Evolutionary conservation across 2,888 invertebrate species (phyloP), one percentile per base, ranked within the genome.

Genomic region (Dichetophora obliterata): DNA sequence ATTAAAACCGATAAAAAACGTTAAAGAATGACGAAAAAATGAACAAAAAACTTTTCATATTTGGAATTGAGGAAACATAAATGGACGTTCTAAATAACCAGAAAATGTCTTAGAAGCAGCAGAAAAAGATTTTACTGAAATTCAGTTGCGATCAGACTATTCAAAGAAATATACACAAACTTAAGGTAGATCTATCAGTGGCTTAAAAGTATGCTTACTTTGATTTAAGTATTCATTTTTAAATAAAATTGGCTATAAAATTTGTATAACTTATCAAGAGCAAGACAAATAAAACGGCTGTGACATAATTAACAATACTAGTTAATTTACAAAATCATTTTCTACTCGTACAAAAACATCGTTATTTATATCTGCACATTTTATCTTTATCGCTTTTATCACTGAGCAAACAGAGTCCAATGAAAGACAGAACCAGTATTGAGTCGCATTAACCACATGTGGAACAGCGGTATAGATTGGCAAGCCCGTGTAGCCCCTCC

Each of bases 261-360:
- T 59, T 27, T 24, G 14, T 14, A 27, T 59, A 66, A 37, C 37
- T 48, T 66, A 66, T 66, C 66, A 37, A 66, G 9, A 19, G 37
- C 43, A 22, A 19, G 34, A 43, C 16, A 34, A 37, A 37, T 6
- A 66, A 34, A 37, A 37, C 8, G n/a, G 31, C 9, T 37, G 59
- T 71, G 71, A 71, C 71, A 71, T 71, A 71, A 71, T 71, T 34
- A 57, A 37, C 71, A 57, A 71, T 57, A 71, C 34, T 71, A 43
- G 43, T 71, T 57, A 59, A 71, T 71, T 34, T 57, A 37, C 14
- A 57, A 3, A n/a, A 71, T 57, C n/a, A 22, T 57, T 4, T 65
- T 31, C 31, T 31, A 31, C n/a, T 63, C 19, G 16, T 34, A 37
- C 31, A 59, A 59, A 27, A 59, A 14, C 11, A 27, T 14, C 16